Percentiles rank a stretch among this genome's conserved stretches.
Evolutionary conservation across 2,113 vertebrate species (phyloP).

Genomic region (Myrmophylax atrothorax): DNA sequence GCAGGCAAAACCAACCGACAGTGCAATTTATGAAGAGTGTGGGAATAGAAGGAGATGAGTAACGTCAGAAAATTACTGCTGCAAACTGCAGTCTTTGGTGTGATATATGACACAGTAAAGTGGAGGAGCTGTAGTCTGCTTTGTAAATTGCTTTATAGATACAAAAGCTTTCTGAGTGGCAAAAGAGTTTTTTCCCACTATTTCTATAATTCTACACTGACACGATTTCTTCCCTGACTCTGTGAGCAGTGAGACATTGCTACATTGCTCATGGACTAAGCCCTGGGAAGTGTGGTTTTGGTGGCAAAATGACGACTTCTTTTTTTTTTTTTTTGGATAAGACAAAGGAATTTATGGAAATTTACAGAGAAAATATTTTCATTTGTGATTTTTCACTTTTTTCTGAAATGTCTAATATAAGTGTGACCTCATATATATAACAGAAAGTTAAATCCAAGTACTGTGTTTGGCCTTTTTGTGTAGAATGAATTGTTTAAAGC

Average conservation of each 20-base stretch:
- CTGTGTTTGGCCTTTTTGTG: neutral
- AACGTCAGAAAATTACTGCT: neutral
- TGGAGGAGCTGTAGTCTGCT: neutral
- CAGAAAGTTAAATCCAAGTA: neutral
- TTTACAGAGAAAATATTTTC: neutral
- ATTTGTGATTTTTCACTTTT: neutral
- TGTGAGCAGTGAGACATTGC: fast-evolving
- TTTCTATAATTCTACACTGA: no score
- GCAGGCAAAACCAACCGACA: neutral
- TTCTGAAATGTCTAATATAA: neutral
- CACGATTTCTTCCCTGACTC: neutral
- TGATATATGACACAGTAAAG: neutral
- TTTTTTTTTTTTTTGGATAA: neutral
- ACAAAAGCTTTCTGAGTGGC: neutral
- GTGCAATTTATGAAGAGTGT: neutral
- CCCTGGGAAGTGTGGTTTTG: neutral
- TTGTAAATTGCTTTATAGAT: neutral
- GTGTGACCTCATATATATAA: neutral
- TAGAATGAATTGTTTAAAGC: neutral
- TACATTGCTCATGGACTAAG: fast-evolving
- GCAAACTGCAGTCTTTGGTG: neutral
- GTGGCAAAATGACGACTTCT: neutral
- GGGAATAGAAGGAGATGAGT: neutral
- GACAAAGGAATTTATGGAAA: neutral
- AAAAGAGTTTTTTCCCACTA: neutral